A percentile compares a stretch with the other conserved stretches of the same genome.
Evolutionary conservation across 2,113 vertebrate genomes (phyloP).

Genomic region (Camelus bactrianus): DNA sequence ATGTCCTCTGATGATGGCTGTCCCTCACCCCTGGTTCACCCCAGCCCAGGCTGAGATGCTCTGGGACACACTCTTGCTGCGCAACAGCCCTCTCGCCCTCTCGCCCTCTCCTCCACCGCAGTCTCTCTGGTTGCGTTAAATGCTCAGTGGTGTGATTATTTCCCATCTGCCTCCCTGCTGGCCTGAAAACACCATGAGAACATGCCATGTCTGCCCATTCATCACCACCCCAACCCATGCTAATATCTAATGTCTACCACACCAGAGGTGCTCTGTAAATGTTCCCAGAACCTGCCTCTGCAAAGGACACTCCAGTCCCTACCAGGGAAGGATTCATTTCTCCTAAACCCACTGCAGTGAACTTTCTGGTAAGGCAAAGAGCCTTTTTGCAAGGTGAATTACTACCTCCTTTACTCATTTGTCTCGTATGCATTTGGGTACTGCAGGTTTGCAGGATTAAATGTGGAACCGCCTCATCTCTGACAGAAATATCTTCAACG

Average conservation of each 20-base stretch:
- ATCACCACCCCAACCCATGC: neutral
- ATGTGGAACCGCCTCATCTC: slow-evolving; percentile 3
- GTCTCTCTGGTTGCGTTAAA: too few species aligned
- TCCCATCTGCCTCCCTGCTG: neutral
- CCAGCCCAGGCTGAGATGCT: neutral
- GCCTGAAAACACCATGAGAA: neutral
- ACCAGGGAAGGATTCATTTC: neutral
- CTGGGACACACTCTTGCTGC: fast-evolving
- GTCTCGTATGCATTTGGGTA: neutral
- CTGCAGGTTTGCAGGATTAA: slow-evolving; percentile 47
- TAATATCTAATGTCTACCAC: fast-evolving
- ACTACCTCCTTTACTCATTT: neutral
- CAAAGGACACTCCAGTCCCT: neutral
- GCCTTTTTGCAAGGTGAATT: neutral
- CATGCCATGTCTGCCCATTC: neutral
- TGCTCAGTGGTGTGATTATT: neutral
- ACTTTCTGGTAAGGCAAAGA: neutral
- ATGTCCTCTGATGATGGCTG: neutral
- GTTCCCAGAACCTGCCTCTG: neutral
- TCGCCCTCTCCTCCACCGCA: neutral
- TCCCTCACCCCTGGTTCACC: neutral
- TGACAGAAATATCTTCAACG: slow-evolving; percentile 60
- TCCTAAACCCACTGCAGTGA: neutral
- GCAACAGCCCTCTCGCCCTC: neutral
- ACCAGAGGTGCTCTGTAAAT: neutral